Percentiles rank a stretch among this genome's conserved stretches.
phyloP scores from a whole-genome alignment of 1,140 invertebrate genomes.

The Galleria mellonella region DNA sequence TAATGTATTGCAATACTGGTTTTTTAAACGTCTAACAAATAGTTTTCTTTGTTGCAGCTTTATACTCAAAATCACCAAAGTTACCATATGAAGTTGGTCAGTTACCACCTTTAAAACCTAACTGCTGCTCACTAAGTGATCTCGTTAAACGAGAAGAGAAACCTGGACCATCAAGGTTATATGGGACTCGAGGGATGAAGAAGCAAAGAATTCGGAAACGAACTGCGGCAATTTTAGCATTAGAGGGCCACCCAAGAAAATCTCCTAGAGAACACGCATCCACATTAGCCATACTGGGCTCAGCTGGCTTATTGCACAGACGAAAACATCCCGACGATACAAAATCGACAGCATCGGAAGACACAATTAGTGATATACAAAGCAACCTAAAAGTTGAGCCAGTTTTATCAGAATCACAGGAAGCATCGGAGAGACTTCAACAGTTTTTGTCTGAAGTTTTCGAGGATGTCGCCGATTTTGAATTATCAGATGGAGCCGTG shows the following conservation, averaged over 20 bases:
- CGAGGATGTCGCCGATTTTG: slow-evolving; percentile 60
- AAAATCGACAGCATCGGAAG: slow-evolving; percentile 66
- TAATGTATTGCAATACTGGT: background rate
- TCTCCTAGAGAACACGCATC: slow-evolving; percentile 90
- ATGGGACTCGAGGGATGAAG: slow-evolving; percentile 67
- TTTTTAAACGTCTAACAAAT: background rate
- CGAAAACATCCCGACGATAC: slow-evolving; percentile 65
- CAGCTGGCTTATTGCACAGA: slow-evolving; percentile 75
- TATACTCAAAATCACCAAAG: slow-evolving; percentile 77
- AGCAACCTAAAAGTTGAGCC: slow-evolving; percentile 45
- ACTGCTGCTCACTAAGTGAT: slow-evolving; percentile 68
- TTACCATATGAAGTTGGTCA: slow-evolving; percentile 85
- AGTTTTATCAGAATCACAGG: slow-evolving; percentile 41
- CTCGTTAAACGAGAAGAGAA: slow-evolving; percentile 45
- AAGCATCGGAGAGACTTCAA: slow-evolving; percentile 56
- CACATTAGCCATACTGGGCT: slow-evolving; percentile 85
- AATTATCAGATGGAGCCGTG: slow-evolving; percentile 48
- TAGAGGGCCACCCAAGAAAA: slow-evolving; percentile 82
- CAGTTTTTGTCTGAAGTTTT: slow-evolving; percentile 65
- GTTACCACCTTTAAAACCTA: slow-evolving; percentile 75
- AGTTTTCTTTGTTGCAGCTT: slow-evolving; percentile 49
- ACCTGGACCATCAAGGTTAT: slow-evolving; percentile 53
- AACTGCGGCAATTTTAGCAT: slow-evolving; percentile 41
- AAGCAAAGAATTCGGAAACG: slow-evolving; percentile 50
- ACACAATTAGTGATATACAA: slow-evolving; percentile 57